Conservation (phyloP, 2,797 vertebrate genomes). For the Neomorphus geoffroyi region DNA sequence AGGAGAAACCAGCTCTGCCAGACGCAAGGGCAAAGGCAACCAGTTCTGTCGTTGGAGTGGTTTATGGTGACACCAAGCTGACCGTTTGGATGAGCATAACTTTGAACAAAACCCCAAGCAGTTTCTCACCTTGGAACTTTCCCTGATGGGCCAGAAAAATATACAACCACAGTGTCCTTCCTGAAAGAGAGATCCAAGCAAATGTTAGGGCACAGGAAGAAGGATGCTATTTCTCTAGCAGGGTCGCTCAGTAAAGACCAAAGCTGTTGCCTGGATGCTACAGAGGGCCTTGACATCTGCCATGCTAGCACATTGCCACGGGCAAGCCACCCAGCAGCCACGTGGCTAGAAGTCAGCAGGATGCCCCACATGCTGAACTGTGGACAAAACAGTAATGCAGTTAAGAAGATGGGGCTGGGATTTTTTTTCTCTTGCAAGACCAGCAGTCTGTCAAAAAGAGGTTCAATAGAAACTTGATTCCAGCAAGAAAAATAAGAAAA, state of each 20-base stretch:
- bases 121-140: conserved; percentile 55
- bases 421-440: background rate
- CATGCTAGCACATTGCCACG: accelerated
- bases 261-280: background rate
- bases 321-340: background rate
- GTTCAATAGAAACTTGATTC: background rate
- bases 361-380: accelerated
- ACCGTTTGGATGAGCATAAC: background rate
- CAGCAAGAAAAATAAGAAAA: background rate
- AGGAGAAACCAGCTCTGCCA: background rate
- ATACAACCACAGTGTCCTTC: conserved; percentile 10
- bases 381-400: background rate
- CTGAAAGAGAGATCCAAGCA: conserved; percentile 51
- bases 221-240: background rate
- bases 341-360: background rate
- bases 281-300: background rate
- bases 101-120: accelerated
- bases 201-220: background rate
- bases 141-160: background rate
- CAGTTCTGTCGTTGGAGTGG: background rate
- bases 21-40: background rate
- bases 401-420: background rate
- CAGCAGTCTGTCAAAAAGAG: background rate
- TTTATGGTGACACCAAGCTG: background rate
- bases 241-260: background rate